phyloP scores from a whole-genome alignment of 2,888 invertebrate species.

The Oscheius sp. region DNA sequence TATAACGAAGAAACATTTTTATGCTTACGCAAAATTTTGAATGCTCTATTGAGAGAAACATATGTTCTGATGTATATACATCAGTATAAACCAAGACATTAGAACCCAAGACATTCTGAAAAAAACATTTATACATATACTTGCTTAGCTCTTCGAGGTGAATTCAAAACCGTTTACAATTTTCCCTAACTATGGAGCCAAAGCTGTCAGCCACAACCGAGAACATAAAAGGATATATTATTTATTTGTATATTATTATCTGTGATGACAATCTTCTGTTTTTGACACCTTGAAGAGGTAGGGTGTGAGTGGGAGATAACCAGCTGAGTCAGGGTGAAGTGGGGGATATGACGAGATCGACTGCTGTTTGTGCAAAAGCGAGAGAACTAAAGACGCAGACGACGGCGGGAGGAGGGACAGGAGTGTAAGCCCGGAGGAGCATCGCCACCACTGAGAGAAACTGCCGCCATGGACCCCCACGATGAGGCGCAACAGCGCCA shows the following conservation, averaged over 20 bases:
- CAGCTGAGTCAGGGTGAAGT: slow-evolving; percentile 38
- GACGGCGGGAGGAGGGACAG: slow-evolving; percentile 16
- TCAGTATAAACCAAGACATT: no score
- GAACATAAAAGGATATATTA: no score
- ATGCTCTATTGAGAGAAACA: no score
- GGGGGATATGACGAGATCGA: slow-evolving; percentile 35
- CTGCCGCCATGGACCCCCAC: slow-evolving; percentile 40
- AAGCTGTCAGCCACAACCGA: no score
- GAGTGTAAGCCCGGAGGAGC: slow-evolving; percentile 37
- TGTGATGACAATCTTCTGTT: neutral
- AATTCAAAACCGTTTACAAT: no score
- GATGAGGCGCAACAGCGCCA: slow-evolving; percentile 57
- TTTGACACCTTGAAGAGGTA: slow-evolving; percentile 8
- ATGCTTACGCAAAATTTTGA: no score
- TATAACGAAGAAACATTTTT: no score
- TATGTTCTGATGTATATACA: no score
- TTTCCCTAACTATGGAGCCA: no score
- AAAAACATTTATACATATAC: no score
- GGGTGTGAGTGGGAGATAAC: slow-evolving; percentile 19
- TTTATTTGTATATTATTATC: neutral
- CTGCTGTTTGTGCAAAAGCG: slow-evolving; percentile 34
- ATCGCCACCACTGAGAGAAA: neutral
- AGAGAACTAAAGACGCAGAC: slow-evolving; percentile 31
- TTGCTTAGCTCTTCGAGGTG: no score
- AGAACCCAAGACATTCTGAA: no score